Evolutionary conservation across 2,113 vertebrate genomes (phyloP).

Genomic region (Myocastor coypus): DNA sequence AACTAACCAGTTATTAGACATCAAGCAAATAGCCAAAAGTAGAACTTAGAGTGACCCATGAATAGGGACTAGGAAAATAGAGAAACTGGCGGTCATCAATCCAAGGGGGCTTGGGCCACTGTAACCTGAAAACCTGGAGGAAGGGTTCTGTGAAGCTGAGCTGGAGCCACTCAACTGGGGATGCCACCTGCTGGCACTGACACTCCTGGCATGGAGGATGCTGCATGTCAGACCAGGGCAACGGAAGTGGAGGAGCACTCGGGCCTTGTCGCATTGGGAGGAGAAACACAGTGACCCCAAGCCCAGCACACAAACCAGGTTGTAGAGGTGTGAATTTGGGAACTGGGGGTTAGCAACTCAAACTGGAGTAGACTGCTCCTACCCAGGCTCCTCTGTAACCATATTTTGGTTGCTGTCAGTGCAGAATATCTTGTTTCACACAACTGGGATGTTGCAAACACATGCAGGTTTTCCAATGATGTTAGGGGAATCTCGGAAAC

Average conservation of each 20-base stretch:
- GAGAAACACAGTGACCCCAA: accelerated
- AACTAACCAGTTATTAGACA: neutral
- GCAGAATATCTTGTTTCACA: neutral
- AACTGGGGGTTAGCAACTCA: neutral
- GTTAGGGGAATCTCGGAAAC: neutral
- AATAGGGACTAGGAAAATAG: neutral
- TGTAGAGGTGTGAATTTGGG: neutral
- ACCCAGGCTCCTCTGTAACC: neutral
- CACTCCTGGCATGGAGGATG: neutral
- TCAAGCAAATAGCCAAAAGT: neutral
- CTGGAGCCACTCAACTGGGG: neutral
- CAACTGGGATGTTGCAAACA: neutral
- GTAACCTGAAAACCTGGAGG: neutral
- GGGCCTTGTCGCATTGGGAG: neutral
- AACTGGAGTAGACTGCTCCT: neutral
- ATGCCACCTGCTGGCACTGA: neutral
- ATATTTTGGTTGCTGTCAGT: neutral
- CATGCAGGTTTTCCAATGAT: neutral
- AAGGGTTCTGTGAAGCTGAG: neutral
- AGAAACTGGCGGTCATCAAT: neutral
- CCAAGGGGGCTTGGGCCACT: neutral
- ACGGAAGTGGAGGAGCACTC: accelerated
- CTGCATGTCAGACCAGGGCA: too few relatives aligned
- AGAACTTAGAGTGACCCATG: neutral
- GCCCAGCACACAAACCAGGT: neutral